Evolutionary conservation across 2,113 vertebrate genomes (phyloP).

Genomic region (Ptilorrhoa leucosticta): DNA sequence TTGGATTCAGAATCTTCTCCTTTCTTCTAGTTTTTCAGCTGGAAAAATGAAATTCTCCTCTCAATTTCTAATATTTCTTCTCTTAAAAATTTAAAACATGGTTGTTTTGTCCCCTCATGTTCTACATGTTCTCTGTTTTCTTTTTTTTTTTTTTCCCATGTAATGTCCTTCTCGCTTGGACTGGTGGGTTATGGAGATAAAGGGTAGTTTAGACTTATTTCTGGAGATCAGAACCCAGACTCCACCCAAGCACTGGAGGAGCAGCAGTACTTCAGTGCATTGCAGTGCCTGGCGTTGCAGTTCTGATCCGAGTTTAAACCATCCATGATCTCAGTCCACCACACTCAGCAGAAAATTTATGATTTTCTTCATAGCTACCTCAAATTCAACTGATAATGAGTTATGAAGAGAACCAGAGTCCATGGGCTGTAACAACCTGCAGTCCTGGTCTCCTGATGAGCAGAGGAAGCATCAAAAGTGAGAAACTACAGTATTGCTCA

Average conservation of each 20-base stretch:
- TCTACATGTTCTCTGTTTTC: not conserved
- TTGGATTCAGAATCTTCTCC: not conserved
- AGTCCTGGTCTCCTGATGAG: not conserved
- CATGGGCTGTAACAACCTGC: not conserved
- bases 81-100: not conserved
- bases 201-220: not conserved
- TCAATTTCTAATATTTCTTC: not conserved
- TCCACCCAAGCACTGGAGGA: not conserved
- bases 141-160: not conserved
- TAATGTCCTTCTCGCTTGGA: not conserved
- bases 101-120: not conserved
- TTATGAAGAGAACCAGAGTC: not conserved
- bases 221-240: not conserved
- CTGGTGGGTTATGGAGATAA: not conserved
- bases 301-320: not conserved
- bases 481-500: not conserved
- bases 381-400: not conserved
- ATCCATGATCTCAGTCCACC: not conserved
- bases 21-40: not conserved
- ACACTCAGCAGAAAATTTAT: not conserved
- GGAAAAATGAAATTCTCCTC: not conserved
- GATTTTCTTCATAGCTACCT: not conserved
- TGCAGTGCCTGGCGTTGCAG: not conserved
- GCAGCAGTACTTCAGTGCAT: not conserved
- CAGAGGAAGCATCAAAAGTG: not conserved